Base-by-base conservation (phyloP, 2,797 vertebrate genomes). In the Craterocephalus amniculus region DNA sequence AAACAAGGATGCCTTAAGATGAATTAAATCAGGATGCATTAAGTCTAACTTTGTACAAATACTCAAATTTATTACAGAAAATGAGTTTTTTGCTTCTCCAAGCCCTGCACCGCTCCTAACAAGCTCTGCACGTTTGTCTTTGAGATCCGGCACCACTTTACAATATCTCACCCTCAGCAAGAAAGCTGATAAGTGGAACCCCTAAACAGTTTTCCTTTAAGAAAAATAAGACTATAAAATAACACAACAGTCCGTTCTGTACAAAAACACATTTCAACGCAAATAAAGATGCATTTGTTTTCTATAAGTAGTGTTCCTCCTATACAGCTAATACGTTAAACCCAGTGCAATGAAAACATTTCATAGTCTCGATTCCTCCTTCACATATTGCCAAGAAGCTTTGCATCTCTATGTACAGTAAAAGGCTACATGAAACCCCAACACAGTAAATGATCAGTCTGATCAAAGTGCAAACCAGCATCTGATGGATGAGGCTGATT, bases 301-400 rank as follows among this genome's bases (percentile, higher is more conserved):
- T 63, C 34, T 60, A 81, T 66, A 80, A 87, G 80, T 78, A 85
- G 67, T 88, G 67, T 78, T 89, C 65, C 62, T 83, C 78, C 82
- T 91, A 66, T 84, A 87, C 78, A 87, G 81, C 45, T 76, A 79
- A 81, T 54, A 75, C 72, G 62, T 85, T 77, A 75, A 87, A 91
- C 88, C 88, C 92, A 94, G 93, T 94, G 92, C 93, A 94, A 92
- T 88, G 80, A 86, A 87, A 87, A 90, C 74, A 70, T 83, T 89
- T 90, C 86, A 90, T 83, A 81, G 81, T 87, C 72, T 87, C 70
- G 74, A 27, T 83, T 90, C 83, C 71, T 90, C 78, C 85, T 83
- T 87, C 75, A 89, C 73, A 76, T 73, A 67, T 65, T 59, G 72
- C 69, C 71, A 58, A 80, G 34, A 83, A 79, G 49, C 51, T 61